Base-by-base conservation (phyloP, 2,888 invertebrate genomes). In the Xestia ashworthii region DNA sequence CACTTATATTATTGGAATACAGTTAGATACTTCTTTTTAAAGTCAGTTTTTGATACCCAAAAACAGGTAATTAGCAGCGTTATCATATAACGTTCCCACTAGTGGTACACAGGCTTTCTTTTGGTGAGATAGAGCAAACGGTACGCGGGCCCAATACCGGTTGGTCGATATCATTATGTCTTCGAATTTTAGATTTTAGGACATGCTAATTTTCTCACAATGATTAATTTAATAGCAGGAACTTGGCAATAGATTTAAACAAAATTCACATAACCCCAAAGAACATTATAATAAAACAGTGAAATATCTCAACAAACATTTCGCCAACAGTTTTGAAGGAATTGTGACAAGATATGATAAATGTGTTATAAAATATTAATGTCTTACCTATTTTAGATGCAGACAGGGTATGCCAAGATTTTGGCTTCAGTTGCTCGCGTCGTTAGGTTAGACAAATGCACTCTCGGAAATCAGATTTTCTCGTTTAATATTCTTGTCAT, bases 351-450 rank as follows among this genome's bases (percentile, higher is more conserved):
- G 19, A 41, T 25, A 48, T 72, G 72, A 85, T 76, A 67, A 76
- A 83, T 76, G 72, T 70, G 62, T 48, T 32, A 46, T 67, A 72
- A 70, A 82, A 82, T 83, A 85, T 82, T 77, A 72, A 82, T 77
- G 44, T 53, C 58, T 41, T 60, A 32, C 64, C 67, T 74, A 44
- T 71, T 71, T 65, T 41, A 68, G 48, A 76, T 74, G 66, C 68
- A 50, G 64, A 55, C 38, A 41, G 55, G 44, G 48, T 65, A 48
- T 77, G 82, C 82, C 86, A 85, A 83, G 77, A 73, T 82, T 81
- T 77, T 82, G 71, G n/a, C 55, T 44, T 25, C 58, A 67, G 62
- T 81, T 81, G 55, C 41, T 55, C 19, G 73, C 58, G 3, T 76
- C 67, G 60, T 81, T 68, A 55, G 12, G 41, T 71, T n/a, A 76